Evolutionary conservation across 2,888 invertebrate species (phyloP), one percentile per base, ranked within the genome.

Genomic region (Caradrina clavipalpis): DNA sequence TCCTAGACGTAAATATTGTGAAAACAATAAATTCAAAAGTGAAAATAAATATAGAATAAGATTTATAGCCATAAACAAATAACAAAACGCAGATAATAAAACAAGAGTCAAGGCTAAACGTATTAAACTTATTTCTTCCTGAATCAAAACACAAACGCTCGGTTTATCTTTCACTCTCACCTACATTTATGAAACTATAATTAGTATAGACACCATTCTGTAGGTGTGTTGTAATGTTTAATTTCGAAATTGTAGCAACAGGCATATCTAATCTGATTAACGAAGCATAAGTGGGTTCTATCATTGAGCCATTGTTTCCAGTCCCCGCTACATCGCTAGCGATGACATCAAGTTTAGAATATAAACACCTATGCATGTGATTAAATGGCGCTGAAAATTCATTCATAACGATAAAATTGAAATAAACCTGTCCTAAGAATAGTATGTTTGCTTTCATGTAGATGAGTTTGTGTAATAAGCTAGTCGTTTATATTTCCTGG

Each of bases 241-340:
- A 61, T 79, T 79, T 69, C 56, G 55, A 68, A 79, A 66, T 74
- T 39, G 42, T 57, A 55, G 10, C n/a, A 78, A 59, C 26, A 50
- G 19, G 49, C 81, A 17, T 78, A 65, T 81, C 78, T 81, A 78
- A 78, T 81, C 77, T 66, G 78, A 66, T 81, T 66, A 81, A 31
- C 19, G 55, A 31, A 56, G 47, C 49, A 50, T 77, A 66, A 77
- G 50, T 77, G 62, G 47, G 81, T 81, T 57, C 65, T 60, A 61
- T 71, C 42, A 56, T 76, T 68, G 60, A 51, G 19, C 55, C 54
- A 73, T 79, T 82, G 79, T 78, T 42, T 73, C 47, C 26, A 7
- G 42, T 26, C 35, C 59, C 26, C 6, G 39, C 11, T 54, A 26
- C 11, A 26, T 53, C 26, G 10, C 7, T 59, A 8, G 47, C 56